Conservation (phyloP, 2,113 vertebrate species). For the cat (Felis catus) region DNA sequence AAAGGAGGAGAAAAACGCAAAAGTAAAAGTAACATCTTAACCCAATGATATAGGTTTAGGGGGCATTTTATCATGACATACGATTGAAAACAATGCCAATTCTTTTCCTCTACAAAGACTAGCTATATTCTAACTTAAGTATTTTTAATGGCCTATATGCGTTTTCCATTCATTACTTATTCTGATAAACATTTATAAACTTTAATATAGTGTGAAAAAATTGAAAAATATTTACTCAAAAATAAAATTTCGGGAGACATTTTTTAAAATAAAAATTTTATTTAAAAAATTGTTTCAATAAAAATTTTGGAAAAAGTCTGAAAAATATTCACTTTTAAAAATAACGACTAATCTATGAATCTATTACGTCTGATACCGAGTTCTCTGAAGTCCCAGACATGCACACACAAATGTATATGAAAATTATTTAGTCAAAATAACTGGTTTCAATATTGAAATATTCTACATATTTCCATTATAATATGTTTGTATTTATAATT, state of each 20-base stretch:
- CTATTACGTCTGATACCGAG: not conserved
- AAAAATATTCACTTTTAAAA: conserved; percentile 32
- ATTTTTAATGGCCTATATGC: not conserved
- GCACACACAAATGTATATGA: not conserved
- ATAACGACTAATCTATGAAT: not conserved
- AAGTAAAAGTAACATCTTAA: not conserved
- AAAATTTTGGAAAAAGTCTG: not conserved
- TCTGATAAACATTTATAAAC: conserved; percentile 28
- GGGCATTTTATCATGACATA: conserved; percentile 37
- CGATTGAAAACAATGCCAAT: conserved; percentile 3
- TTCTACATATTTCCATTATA: not conserved
- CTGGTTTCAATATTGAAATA: not conserved
- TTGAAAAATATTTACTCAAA: not conserved
- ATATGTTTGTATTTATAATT: not conserved
- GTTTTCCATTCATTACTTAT: not conserved
- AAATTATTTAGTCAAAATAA: conserved; percentile 47
- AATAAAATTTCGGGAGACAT: conserved; percentile 23
- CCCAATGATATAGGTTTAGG: not conserved
- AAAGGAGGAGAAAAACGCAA: not conserved
- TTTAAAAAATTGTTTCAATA: not conserved
- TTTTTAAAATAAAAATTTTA: not conserved
- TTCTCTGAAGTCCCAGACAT: not conserved
- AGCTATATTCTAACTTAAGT: conserved; percentile 28
- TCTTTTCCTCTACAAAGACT: not conserved
- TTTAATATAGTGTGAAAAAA: not conserved